phyloP scores from a whole-genome alignment of 2,113 vertebrate genomes.

The Panthera uncia region DNA sequence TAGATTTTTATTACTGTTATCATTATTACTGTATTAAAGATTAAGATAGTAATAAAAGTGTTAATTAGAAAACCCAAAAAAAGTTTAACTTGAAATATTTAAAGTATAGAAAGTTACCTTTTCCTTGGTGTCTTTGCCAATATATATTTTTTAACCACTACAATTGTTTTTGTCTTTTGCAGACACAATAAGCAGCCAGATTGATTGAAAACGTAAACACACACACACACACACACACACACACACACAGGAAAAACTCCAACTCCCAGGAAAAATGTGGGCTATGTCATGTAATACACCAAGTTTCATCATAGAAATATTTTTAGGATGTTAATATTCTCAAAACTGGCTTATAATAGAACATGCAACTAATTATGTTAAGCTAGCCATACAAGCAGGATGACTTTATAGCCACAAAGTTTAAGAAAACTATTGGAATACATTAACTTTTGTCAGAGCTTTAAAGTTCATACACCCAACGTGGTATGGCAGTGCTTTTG shows the following conservation, averaged over 20 bases:
- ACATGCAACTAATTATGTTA: conserved; percentile 3
- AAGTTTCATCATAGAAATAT: conserved; percentile 5
- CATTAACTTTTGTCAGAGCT: not conserved
- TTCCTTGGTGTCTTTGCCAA: not conserved
- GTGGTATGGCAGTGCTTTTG: not conserved
- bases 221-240: not conserved
- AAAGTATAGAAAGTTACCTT: not conserved
- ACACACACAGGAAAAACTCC: not conserved
- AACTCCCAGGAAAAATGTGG: not conserved
- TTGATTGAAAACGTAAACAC: not conserved
- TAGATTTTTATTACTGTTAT: not conserved
- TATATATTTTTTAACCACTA: not conserved
- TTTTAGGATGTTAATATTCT: conserved; percentile 8
- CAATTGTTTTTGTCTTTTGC: not conserved
- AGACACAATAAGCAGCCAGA: not conserved
- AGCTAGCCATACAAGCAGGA: not conserved
- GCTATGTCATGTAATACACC: not conserved
- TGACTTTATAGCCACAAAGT: not conserved
- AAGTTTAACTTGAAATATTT: not conserved
- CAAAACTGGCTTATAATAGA: conserved; percentile 32
- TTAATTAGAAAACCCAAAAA: not conserved
- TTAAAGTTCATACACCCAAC: not conserved
- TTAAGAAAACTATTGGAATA: conserved; percentile 1
- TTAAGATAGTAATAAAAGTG: not conserved
- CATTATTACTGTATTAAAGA: not conserved